phyloP scores from a whole-genome alignment of 1,140 invertebrate genomes.

The Trichonephila clavata region DNA sequence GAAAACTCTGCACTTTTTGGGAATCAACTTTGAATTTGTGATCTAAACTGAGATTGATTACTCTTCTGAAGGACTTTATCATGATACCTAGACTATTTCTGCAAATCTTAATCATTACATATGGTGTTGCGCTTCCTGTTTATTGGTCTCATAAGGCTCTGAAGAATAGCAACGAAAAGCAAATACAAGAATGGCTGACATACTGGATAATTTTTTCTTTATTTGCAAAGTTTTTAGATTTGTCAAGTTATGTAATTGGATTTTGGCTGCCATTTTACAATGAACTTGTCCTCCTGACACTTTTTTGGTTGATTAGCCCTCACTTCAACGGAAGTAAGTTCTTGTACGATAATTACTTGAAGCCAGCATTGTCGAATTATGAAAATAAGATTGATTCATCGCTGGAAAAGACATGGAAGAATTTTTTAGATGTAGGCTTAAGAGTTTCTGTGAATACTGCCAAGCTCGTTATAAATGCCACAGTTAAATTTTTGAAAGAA shows the following conservation, averaged over 20 bases:
- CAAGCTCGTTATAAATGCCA: not conserved
- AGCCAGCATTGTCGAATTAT: not conserved
- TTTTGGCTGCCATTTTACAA: not conserved
- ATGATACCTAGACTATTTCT: not conserved
- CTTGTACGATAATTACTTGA: not conserved
- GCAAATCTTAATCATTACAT: not conserved
- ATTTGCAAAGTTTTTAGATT: not conserved
- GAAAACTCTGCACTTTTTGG: too few species aligned
- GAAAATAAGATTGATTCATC: not conserved
- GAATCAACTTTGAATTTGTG: too few species aligned
- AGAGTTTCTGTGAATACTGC: not conserved
- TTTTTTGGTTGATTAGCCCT: not conserved
- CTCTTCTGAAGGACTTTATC: too few species aligned
- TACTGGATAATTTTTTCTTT: not conserved
- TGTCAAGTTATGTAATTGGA: not conserved
- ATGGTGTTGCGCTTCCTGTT: not conserved
- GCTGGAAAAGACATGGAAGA: not conserved
- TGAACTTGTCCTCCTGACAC: not conserved
- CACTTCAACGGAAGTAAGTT: not conserved
- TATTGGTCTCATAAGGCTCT: conserved; percentile 10
- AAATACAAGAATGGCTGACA: not conserved
- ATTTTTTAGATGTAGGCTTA: not conserved
- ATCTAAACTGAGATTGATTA: too few species aligned
- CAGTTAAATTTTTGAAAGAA: not conserved
- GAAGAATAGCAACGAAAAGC: not conserved